phyloP scores from a whole-genome alignment of 2,888 invertebrate species.

The Drosophila histrio region DNA sequence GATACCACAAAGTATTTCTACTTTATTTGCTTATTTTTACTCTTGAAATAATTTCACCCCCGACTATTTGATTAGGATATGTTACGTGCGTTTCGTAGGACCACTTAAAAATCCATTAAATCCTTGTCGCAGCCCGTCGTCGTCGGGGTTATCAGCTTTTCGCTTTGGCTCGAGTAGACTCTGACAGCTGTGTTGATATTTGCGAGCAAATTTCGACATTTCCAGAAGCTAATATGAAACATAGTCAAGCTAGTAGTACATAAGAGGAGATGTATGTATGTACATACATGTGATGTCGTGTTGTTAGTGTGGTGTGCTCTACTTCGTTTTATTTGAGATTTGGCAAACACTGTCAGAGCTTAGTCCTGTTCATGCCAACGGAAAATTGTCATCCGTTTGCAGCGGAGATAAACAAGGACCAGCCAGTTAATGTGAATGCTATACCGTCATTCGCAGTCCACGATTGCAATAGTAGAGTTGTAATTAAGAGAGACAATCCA shows the following conservation, averaged over 20 bases:
- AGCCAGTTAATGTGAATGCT: not conserved
- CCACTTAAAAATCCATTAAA: conserved; percentile 45
- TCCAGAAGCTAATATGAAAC: conserved; percentile 3
- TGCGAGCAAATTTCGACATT: conserved; percentile 32
- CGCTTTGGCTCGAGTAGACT: not conserved
- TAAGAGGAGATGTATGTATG: conserved; percentile 11
- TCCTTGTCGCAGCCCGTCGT: not conserved
- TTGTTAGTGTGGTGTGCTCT: conserved; percentile 14
- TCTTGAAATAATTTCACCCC: not conserved
- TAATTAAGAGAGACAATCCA: conserved; percentile 31
- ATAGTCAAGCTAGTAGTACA: not conserved
- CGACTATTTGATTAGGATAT: conserved; percentile 6
- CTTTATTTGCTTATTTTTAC: conserved; percentile 1
- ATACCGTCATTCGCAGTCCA: conserved; percentile 9
- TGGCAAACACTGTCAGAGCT: conserved; percentile 11
- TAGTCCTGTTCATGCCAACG: not conserved
- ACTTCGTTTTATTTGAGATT: conserved; percentile 10
- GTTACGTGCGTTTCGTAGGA: not conserved
- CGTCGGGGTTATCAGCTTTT: conserved; percentile 7
- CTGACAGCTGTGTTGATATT: conserved; percentile 32
- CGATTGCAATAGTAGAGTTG: not conserved
- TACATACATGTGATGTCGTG: too few relatives aligned
- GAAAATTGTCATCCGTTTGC: conserved; percentile 27
- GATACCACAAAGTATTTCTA: not conserved
- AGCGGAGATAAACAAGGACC: conserved; percentile 1